Conservation (phyloP, 2,888 invertebrate species). For the Nomada lathburiana region DNA sequence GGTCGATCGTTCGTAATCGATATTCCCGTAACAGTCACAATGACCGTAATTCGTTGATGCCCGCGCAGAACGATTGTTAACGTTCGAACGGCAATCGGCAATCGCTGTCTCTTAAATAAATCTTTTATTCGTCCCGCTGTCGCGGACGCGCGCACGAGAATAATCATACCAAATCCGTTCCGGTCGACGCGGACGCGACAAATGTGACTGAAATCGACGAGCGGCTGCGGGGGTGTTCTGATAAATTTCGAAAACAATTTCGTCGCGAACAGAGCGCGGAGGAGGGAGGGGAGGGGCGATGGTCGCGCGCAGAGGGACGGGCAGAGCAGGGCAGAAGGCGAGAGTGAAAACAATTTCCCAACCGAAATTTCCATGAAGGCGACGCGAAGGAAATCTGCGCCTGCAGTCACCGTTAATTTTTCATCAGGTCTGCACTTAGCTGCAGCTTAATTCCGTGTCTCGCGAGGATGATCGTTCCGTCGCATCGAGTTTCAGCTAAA, state of each 20-base stretch:
- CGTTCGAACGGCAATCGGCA: slow-evolving; percentile 3
- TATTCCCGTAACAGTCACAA: slow-evolving; percentile 32
- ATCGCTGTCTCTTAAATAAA: neutral
- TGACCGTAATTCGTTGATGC: slow-evolving; percentile 26
- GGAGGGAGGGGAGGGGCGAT: too few relatives aligned
- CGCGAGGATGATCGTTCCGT: slow-evolving; percentile 71
- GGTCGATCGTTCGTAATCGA: slow-evolving; percentile 26
- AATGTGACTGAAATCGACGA: neutral
- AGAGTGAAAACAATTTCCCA: slow-evolving; percentile 31
- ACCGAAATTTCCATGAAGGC: slow-evolving; percentile 50
- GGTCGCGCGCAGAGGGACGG: neutral
- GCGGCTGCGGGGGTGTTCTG: neutral
- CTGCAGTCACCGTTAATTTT: slow-evolving; percentile 64
- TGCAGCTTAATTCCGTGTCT: slow-evolving; percentile 71
- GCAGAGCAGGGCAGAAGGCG: neutral
- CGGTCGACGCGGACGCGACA: neutral
- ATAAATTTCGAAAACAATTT: slow-evolving; percentile 51
- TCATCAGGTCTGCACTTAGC: slow-evolving; percentile 68
- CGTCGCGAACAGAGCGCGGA: neutral
- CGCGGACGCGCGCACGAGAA: neutral
- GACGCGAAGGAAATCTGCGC: slow-evolving; percentile 52
- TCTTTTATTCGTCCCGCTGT: neutral
- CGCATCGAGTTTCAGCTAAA: slow-evolving; percentile 71
- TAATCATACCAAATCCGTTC: neutral
- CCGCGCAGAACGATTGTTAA: slow-evolving; percentile 4